Conservation (phyloP, 2,888 invertebrate genomes). For the Agrochola macilenta region DNA sequence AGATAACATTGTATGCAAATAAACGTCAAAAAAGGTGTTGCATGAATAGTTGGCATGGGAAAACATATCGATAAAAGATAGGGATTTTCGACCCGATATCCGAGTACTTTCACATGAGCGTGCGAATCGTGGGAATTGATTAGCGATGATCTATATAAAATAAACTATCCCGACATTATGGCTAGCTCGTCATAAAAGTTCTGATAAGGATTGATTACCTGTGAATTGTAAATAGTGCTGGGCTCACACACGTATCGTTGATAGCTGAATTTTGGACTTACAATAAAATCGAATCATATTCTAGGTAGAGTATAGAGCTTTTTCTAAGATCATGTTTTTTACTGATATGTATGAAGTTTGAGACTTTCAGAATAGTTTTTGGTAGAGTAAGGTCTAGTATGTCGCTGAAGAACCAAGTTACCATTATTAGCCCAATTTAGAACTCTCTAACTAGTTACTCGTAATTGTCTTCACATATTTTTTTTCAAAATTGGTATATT, state of each 20-base stretch:
- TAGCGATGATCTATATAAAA: conserved; percentile 74
- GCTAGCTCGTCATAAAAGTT: conserved; percentile 71
- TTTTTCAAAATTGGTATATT: background rate
- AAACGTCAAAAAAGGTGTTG: conserved; percentile 72
- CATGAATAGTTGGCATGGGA: conserved; percentile 80
- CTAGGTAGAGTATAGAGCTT: too few relatives aligned
- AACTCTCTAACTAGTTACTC: background rate
- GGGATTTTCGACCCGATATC: conserved; percentile 77
- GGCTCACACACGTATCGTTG: conserved; percentile 50
- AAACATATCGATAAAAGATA: conserved; percentile 83
- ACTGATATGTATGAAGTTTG: background rate
- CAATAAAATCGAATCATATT: background rate
- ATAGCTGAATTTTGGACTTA: conserved; percentile 32
- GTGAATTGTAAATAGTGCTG: conserved; percentile 65
- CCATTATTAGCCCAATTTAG: background rate
- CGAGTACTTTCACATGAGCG: conserved; percentile 80
- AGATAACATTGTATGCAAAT: conserved; percentile 77
- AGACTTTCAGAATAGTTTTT: background rate
- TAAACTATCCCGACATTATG: conserved; percentile 69
- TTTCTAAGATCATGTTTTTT: background rate
- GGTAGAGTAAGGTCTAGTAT: background rate
- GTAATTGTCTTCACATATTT: background rate
- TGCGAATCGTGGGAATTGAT: conserved; percentile 82
- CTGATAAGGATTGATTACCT: conserved; percentile 68
- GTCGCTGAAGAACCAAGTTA: background rate